phyloP scores from a whole-genome alignment of 1,140 invertebrate genomes.

The Heterodera schachtii region DNA sequence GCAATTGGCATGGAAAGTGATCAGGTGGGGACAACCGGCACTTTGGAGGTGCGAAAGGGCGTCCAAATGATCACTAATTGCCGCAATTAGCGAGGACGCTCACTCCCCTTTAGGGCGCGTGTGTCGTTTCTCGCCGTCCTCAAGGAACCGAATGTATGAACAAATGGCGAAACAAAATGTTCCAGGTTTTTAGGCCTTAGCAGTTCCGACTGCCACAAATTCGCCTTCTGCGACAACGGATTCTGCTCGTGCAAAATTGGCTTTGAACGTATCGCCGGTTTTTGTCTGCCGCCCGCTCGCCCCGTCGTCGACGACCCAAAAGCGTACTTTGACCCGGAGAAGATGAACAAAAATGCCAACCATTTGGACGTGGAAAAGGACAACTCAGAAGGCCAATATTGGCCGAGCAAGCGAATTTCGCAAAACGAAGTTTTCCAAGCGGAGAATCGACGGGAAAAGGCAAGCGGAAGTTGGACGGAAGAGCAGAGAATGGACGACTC shows the following conservation, averaged over 20 bases:
- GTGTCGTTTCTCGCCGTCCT: slow-evolving; percentile 30
- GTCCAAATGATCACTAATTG: too few relatives aligned
- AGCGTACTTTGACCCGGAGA: slow-evolving; percentile 25
- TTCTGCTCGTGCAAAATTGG: slow-evolving; percentile 58
- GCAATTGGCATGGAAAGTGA: slow-evolving; percentile 56
- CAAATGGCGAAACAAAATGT: background rate
- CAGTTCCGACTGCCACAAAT: slow-evolving; percentile 55
- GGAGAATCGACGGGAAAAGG: too few relatives aligned
- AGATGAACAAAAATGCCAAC: background rate
- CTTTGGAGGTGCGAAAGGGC: too few relatives aligned
- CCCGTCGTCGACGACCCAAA: slow-evolving; percentile 47
- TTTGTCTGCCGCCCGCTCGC: slow-evolving; percentile 50
- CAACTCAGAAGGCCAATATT: background rate
- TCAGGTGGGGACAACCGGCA: background rate
- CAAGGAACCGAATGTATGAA: slow-evolving; percentile 28
- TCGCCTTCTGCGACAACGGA: slow-evolving; percentile 61
- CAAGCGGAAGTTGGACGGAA: too few relatives aligned
- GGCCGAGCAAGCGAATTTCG: background rate
- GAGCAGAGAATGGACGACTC: background rate
- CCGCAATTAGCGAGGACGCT: background rate
- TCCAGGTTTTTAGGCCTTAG: slow-evolving; percentile 14
- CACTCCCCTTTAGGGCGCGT: slow-evolving; percentile 16
- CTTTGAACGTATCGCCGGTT: slow-evolving; percentile 40
- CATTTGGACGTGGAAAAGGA: background rate
- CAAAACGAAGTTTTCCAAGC: background rate